phyloP scores from a whole-genome alignment of 2,797 vertebrate genomes.

The Sebastes reedi region DNA sequence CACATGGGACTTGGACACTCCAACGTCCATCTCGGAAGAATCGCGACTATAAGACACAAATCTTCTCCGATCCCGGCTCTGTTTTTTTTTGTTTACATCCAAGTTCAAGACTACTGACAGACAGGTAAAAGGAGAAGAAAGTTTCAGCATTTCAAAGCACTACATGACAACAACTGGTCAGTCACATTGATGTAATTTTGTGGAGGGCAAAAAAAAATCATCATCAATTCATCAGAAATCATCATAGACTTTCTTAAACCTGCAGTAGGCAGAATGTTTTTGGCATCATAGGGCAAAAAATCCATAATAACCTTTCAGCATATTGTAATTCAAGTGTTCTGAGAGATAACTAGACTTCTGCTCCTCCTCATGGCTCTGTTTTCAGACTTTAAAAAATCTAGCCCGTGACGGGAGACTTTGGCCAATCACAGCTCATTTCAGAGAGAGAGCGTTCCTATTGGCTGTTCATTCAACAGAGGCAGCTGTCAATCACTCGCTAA shows the following conservation, averaged over 20 bases:
- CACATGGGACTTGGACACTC: slow-evolving; percentile 70
- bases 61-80: slow-evolving; percentile 43
- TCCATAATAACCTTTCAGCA: too few species aligned
- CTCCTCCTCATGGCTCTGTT: too few species aligned
- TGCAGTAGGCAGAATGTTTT: background rate
- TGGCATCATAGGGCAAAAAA: too few species aligned
- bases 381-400: too few species aligned
- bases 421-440: too few species aligned
- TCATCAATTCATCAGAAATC: background rate
- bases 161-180: slow-evolving; percentile 3
- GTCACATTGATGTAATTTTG: background rate
- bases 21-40: slow-evolving; percentile 72
- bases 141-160: slow-evolving; percentile 33
- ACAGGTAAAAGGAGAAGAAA: slow-evolving; percentile 43
- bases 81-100: slow-evolving; percentile 31
- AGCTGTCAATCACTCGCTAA: too few species aligned
- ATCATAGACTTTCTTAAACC: background rate
- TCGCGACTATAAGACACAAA: slow-evolving; percentile 49
- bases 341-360: too few species aligned
- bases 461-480: too few species aligned
- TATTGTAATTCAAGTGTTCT: too few species aligned
- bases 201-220: background rate
- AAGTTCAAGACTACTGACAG: slow-evolving; percentile 46
- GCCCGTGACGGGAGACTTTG: too few species aligned
- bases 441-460: too few species aligned